Conservation (phyloP, 2,888 invertebrate species). For the Ecliptopera silaceata region DNA sequence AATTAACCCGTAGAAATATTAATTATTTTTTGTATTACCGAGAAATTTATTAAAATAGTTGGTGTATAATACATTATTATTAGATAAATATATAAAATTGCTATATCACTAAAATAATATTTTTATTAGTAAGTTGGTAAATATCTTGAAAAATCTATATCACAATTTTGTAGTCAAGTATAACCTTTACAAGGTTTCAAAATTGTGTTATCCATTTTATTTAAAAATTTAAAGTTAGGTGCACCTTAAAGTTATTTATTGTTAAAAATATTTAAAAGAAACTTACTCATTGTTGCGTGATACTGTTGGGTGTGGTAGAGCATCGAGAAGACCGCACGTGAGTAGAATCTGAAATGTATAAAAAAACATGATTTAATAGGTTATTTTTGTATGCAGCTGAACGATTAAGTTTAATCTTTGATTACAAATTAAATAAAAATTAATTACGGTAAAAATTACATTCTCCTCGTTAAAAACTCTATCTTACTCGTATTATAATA, state of each 20-base stretch:
- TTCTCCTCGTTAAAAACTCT: background rate
- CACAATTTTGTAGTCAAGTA: background rate
- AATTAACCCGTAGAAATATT: background rate
- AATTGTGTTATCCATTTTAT: conserved; percentile 20
- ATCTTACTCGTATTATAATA: background rate
- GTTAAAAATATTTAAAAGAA: background rate
- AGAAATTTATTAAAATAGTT: background rate
- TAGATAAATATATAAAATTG: conserved; percentile 10
- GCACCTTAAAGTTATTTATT: background rate
- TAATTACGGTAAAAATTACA: no score
- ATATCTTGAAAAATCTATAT: background rate
- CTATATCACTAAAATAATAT: conserved; percentile 1
- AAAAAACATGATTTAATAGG: no score
- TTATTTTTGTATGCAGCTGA: no score
- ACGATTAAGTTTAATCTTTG: no score
- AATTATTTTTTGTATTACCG: background rate
- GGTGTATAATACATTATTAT: no score
- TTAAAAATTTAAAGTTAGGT: background rate
- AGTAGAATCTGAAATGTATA: conserved; percentile 62
- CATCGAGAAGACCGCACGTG: conserved; percentile 49
- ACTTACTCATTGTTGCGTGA: conserved; percentile 61
- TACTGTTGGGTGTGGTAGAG: conserved; percentile 54
- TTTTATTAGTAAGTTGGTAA: background rate
- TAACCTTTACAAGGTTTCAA: background rate
- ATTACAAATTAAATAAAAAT: no score